Conservation (phyloP, 2,888 invertebrate genomes). For the Pegoplata infirma region DNA sequence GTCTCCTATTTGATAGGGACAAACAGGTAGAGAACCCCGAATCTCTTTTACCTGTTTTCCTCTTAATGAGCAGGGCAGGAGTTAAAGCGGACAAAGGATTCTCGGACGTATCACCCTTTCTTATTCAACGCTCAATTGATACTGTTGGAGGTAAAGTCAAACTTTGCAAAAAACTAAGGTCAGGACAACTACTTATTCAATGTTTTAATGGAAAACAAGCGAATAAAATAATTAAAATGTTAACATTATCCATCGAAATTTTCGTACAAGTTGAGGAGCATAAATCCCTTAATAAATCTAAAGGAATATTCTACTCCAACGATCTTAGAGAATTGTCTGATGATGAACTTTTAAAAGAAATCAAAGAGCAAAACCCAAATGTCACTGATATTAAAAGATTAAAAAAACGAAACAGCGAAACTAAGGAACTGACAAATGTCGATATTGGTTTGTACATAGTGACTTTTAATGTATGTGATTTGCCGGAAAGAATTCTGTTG, state of each 20-base stretch:
- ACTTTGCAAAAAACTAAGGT: constrained; percentile 30
- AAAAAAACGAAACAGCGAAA: constrained; percentile 18
- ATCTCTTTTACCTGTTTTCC: constrained; percentile 6
- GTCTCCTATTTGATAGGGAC: constrained; percentile 19
- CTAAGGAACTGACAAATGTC: not conserved
- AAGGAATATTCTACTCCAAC: constrained; percentile 27
- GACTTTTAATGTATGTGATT: constrained; percentile 16
- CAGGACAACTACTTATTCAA: constrained; percentile 28
- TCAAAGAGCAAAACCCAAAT: constrained; percentile 11
- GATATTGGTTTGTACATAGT: constrained; percentile 26
- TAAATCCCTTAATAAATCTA: constrained; percentile 3
- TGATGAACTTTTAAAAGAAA: constrained; percentile 6
- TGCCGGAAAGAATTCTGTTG: not conserved
- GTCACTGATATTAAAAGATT: constrained; percentile 7
- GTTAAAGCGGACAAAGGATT: not conserved
- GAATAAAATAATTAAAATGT: constrained; percentile 31
- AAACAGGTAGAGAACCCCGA: not conserved
- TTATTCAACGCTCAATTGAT: constrained; percentile 18
- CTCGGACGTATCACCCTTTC: constrained; percentile 9
- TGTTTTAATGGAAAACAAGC: constrained; percentile 39
- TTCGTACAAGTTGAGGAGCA: constrained; percentile 36
- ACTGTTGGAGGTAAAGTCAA: constrained; percentile 25
- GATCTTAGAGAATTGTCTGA: constrained; percentile 2
- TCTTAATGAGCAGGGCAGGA: constrained; percentile 15
- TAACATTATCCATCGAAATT: constrained; percentile 14